Evolutionary conservation across 2,797 vertebrate species (phyloP), one percentile per base, ranked within the genome.

Genomic region (Sebastes elongatus): DNA sequence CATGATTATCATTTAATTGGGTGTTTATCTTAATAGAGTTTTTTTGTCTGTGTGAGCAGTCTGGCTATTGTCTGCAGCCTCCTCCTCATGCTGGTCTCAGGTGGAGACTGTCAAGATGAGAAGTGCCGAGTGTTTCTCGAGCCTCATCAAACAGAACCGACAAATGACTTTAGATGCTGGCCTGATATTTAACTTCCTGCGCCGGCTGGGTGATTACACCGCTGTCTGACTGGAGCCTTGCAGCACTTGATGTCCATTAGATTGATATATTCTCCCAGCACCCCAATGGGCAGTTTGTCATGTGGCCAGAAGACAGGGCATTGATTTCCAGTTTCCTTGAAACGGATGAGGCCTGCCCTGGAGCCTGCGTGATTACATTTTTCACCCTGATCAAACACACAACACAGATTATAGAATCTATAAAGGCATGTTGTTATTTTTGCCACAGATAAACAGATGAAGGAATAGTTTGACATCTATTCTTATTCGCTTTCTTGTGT

Each of bases 311-410:
- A 67, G 82, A 81, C 57, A 57, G 52, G 52, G 16, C 38, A 85
- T 88, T 5, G 73, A 91, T 93, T 91, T 87, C 63, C 57, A 75
- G 18, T 77, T 78, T 74, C 63, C 64, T 76, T 76, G 10, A 74
- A 55, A 77, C 27, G 4, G 35, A 27, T 67, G 66, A 64, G 63
- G 52, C 22, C 42, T 74, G 16, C 22, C 18, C 22, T 53, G 80
- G 59, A 81, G 78, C 5, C 59, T 32, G 59, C 38, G 61, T 74
- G 67, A 86, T 82, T 78, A 52, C 8, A 59, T 74, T 73, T 81
- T 81, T 52, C 13, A 22, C 28, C 11, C 30, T 53, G 56, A 55
- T 67, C 42, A 76, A 75, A 76, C 16, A 61, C 33, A 46, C n/a
- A 64, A 2, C 32, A 42, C 28, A 65, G 18, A 33, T 55, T 66